A percentile compares a stretch with the other conserved stretches of the same genome.
phyloP scores from a whole-genome alignment of 1,140 invertebrate genomes.

The Papilio polyxenes region DNA sequence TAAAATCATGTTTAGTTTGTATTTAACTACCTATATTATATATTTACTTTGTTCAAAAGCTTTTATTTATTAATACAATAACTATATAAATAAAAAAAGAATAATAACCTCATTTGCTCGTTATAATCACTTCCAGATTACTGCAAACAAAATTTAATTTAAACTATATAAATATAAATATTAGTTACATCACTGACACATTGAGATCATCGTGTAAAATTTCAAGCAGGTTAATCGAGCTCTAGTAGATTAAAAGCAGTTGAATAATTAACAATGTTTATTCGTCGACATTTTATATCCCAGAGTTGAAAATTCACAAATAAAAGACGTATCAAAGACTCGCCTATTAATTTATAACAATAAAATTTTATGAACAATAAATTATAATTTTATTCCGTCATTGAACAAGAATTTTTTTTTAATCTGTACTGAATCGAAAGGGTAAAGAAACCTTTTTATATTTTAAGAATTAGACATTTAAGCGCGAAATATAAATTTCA shows the following conservation, averaged over 20 bases:
- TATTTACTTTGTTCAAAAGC: not conserved
- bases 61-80: not conserved
- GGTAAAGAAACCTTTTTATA: not conserved
- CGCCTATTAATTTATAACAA: not conserved
- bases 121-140: not conserved
- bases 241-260: not conserved
- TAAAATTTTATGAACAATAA: too few species aligned
- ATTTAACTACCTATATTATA: not conserved
- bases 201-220: not conserved
- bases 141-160: not conserved
- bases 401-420: too few species aligned
- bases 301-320: not conserved
- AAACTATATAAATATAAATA: not conserved
- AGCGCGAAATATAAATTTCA: not conserved
- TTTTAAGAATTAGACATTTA: not conserved
- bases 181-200: not conserved
- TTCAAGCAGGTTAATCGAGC: not conserved
- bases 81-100: too few species aligned
- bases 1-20: not conserved
- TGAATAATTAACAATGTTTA: constrained; percentile 2
- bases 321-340: not conserved
- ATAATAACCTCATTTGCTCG: not conserved
- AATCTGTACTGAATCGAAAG: too few species aligned
- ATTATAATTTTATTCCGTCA: too few species aligned
- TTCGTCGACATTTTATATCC: not conserved